Conservation (phyloP, 2,113 vertebrate genomes). For the Odocoileus hemionus region DNA sequence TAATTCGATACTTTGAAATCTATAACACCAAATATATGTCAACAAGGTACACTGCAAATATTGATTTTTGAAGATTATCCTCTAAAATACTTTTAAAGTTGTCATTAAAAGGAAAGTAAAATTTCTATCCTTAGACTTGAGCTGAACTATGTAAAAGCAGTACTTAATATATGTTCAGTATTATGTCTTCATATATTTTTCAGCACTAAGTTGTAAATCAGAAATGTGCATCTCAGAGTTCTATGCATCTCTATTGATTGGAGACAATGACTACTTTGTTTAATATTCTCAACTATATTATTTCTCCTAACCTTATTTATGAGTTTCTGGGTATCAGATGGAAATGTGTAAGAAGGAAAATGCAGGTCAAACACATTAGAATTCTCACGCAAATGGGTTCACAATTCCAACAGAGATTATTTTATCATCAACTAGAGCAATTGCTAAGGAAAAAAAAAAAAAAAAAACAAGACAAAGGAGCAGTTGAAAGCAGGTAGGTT, state of each 20-base stretch:
- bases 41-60: neutral
- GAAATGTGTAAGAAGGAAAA: neutral
- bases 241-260: neutral
- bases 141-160: neutral
- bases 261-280: neutral
- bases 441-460: neutral
- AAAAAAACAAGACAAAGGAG: neutral
- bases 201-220: neutral
- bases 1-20: neutral
- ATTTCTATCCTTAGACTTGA: neutral
- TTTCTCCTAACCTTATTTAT: neutral
- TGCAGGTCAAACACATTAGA: neutral
- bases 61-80: neutral
- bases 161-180: neutral
- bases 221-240: neutral
- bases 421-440: neutral
- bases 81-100: neutral
- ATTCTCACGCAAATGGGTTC: neutral
- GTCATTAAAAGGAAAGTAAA: neutral
- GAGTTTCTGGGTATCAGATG: neutral
- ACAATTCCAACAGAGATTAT: neutral
- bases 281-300: neutral
- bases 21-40: neutral
- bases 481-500: slow-evolving; percentile 26
- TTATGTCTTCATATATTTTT: neutral